phyloP scores from a whole-genome alignment of 2,113 vertebrate species.

The Felis chaus region DNA sequence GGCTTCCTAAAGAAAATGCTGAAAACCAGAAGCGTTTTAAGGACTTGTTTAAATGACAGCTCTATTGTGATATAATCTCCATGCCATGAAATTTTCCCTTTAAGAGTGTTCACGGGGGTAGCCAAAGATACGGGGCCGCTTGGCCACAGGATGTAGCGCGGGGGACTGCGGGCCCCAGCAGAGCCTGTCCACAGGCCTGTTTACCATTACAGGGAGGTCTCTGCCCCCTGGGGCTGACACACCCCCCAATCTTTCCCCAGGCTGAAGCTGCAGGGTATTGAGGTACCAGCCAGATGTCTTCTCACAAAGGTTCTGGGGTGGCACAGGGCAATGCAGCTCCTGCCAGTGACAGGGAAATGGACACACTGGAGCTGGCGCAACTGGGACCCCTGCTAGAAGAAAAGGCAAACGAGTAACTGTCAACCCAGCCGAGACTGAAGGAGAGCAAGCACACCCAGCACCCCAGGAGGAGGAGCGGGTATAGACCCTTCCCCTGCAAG shows the following conservation, averaged over 20 bases:
- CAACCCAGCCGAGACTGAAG: slow-evolving; percentile 82
- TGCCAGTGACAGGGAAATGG: slow-evolving; percentile 84
- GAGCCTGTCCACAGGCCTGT: background rate
- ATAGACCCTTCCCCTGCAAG: slow-evolving; percentile 90
- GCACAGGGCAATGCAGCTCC: slow-evolving; percentile 90
- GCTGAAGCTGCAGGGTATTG: slow-evolving; percentile 31
- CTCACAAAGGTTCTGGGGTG: slow-evolving; percentile 82
- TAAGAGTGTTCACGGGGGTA: background rate
- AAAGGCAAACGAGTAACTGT: slow-evolving; percentile 80
- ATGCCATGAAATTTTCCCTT: background rate
- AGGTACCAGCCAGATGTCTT: slow-evolving; percentile 81
- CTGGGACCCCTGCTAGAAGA: slow-evolving; percentile 93
- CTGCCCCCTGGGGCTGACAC: slow-evolving; percentile 64
- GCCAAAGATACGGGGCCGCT: too few species aligned
- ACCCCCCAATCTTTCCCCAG: slow-evolving; percentile 26
- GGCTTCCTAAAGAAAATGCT: background rate
- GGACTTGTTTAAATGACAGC: background rate
- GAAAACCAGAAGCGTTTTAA: slow-evolving; percentile 3
- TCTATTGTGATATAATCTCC: background rate
- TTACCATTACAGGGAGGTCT: slow-evolving; percentile 69
- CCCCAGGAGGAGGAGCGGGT: slow-evolving; percentile 86
- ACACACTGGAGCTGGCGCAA: slow-evolving; percentile 93
- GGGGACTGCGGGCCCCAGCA: too few species aligned
- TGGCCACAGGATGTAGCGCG: too few species aligned
- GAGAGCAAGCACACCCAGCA: slow-evolving; percentile 79